phyloP scores from a whole-genome alignment of 2,888 invertebrate genomes.

The Norana najaformis region DNA sequence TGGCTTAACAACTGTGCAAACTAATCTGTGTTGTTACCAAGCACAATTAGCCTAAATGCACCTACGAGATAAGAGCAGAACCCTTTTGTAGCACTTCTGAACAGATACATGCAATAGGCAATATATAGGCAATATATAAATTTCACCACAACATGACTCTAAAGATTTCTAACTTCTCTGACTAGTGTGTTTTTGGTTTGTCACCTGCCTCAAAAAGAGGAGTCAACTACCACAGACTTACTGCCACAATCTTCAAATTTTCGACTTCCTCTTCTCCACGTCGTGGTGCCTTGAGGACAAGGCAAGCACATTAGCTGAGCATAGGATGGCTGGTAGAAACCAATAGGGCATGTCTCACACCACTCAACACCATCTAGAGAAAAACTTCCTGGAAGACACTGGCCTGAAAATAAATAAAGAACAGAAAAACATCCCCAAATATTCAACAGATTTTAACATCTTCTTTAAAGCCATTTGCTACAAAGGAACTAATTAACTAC shows the following conservation, averaged over 20 bases:
- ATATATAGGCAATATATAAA: background rate
- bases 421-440: background rate
- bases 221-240: too few relatives aligned
- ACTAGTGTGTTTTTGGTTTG: background rate
- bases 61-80: background rate
- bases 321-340: conserved; percentile 61
- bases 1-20: background rate
- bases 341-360: conserved; percentile 62
- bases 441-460: background rate
- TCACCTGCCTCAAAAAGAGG: too few relatives aligned
- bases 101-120: background rate
- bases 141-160: background rate
- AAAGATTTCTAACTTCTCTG: too few relatives aligned
- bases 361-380: conserved; percentile 62
- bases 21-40: background rate
- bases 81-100: background rate
- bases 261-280: conserved; percentile 60
- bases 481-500: background rate
- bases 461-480: background rate
- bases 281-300: conserved; percentile 61
- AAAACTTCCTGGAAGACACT: conserved; percentile 63
- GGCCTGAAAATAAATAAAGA: conserved; percentile 50
- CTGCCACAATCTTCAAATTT: conserved; percentile 67
- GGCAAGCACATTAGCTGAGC: conserved; percentile 56
- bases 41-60: background rate